Conservation (phyloP, 2,113 vertebrate genomes). For the Bettongia penicillata region DNA sequence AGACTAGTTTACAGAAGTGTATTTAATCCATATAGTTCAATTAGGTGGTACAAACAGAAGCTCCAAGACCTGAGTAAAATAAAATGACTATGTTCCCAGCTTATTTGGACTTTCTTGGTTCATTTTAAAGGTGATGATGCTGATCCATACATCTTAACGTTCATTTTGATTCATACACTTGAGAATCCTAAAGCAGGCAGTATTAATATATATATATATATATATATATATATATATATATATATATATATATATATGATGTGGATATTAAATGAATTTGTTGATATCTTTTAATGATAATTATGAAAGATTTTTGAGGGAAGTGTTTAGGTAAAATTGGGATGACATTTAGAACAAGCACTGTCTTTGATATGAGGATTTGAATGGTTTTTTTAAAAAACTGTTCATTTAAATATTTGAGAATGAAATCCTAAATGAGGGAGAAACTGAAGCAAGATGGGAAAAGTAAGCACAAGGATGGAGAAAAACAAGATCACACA, state of each 20-base stretch:
- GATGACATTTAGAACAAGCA: neutral
- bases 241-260: neutral
- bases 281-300: slow-evolving; percentile 13
- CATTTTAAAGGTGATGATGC: neutral
- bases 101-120: neutral
- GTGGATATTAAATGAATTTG: slow-evolving; percentile 19
- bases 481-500: neutral
- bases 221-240: neutral
- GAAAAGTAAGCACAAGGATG: neutral
- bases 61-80: neutral
- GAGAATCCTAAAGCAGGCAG: slow-evolving; percentile 27
- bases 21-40: neutral
- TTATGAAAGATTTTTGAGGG: slow-evolving; percentile 29
- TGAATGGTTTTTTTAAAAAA: neutral
- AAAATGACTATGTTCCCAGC: neutral
- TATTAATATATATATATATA: neutral
- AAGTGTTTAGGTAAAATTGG: slow-evolving; percentile 21
- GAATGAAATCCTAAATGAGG: neutral
- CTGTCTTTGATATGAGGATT: neutral
- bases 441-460: neutral
- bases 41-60: neutral
- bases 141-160: neutral
- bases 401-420: neutral
- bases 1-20: neutral
- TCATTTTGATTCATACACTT: neutral